Evolutionary conservation across 2,113 vertebrate species (phyloP).

Genomic region (Nothocercus nigrocapillus): DNA sequence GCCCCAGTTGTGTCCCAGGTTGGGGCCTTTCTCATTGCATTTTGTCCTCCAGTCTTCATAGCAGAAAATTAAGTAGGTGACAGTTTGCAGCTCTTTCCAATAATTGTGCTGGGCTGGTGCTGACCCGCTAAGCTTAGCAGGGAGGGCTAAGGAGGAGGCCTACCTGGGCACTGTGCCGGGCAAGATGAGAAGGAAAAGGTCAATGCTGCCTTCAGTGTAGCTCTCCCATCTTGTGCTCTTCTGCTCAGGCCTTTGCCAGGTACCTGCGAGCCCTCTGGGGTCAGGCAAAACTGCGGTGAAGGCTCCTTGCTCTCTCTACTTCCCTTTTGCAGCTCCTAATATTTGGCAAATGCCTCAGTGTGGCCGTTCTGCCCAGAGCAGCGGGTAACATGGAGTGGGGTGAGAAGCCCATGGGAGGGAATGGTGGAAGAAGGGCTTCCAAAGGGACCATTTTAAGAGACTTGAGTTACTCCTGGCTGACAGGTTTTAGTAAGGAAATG

Average conservation of each 20-base stretch:
- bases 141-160: not conserved
- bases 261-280: not conserved
- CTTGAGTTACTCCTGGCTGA: not conserved
- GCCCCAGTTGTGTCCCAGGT: not conserved
- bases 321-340: not conserved
- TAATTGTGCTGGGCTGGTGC: not conserved
- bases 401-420: not conserved
- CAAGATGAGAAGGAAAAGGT: accelerated
- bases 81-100: not conserved
- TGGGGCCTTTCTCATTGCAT: not conserved
- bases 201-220: not conserved
- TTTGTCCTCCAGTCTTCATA: not conserved
- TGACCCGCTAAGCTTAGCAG: not conserved
- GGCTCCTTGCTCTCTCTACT: not conserved
- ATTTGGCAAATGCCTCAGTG: not conserved
- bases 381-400: not conserved
- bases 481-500: not conserved
- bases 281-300: not conserved
- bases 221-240: not conserved
- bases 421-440: not conserved
- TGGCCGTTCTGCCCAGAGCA: not conserved
- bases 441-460: not conserved
- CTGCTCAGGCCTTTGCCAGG: accelerated
- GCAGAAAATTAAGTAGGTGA: not conserved
- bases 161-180: accelerated